Percentiles rank a stretch among this genome's conserved stretches.
These are phyloP conservation scores for Sturnira hondurensis DNA, from an alignment of 2,113 vertebrate genomes.

Conservation along the genomic window DNA sequence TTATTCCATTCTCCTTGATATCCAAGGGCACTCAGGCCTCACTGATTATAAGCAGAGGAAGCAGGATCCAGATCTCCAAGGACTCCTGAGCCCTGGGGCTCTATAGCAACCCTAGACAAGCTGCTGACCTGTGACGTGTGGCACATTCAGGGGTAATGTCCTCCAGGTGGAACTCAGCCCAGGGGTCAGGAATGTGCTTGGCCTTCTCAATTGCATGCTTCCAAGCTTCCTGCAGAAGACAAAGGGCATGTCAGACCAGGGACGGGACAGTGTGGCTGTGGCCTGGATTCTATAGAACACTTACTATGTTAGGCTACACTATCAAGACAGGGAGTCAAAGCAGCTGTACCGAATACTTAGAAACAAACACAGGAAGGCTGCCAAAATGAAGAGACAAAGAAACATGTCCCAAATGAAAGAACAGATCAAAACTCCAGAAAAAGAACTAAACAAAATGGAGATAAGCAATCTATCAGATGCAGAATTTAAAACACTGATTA, in stretches of 20 bases:
- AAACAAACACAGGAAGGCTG: too few species aligned
- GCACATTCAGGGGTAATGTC: conserved; percentile 89
- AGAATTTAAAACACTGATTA: too few species aligned
- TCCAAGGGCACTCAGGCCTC: neutral
- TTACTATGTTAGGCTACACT: too few species aligned
- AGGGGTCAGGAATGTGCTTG: conserved; percentile 96
- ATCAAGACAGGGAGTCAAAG: too few species aligned
- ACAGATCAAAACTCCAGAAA: too few species aligned
- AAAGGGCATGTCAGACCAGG: conserved; percentile 3
- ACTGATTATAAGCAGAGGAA: neutral
- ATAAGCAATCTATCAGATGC: too few species aligned
- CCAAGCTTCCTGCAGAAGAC: conserved; percentile 88
- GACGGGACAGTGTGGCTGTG: neutral
- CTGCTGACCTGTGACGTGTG: conserved; percentile 90
- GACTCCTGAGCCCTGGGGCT: neutral
- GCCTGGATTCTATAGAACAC: neutral
- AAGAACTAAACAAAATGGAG: too few species aligned
- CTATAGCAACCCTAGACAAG: neutral
- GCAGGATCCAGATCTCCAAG: too few species aligned
- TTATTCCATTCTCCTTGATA: neutral
- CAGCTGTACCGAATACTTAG: too few species aligned
- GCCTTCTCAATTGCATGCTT: conserved; percentile 95
- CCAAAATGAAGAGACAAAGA: too few species aligned
- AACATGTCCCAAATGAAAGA: too few species aligned
- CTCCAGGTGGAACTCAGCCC: conserved; percentile 97